Evolutionary conservation across 2,797 vertebrate genomes (phyloP), one percentile per base, ranked within the genome.

Genomic region (Oreortyx pictus): DNA sequence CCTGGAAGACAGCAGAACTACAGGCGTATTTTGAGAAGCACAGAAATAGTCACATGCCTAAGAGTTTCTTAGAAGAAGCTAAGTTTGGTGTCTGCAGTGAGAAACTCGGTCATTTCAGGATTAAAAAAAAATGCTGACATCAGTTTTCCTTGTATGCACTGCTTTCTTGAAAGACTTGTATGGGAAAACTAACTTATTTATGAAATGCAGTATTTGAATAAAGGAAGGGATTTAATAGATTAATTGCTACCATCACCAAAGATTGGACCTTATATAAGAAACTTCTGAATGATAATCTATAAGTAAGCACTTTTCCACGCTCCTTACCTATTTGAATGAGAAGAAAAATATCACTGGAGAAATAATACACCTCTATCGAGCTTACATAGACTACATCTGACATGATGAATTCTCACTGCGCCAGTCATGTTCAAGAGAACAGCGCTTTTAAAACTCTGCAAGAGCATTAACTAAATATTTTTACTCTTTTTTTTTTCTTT

Each of bases 51-150:
- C 31, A 74, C 49, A 49, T 80, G 82, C 78, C 68, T 93, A 68
- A 88, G 94, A 92, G 67, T 82, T 93, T 80, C 72, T 92, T 46
- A 91, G 75, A 93, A 90, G 60, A 41, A 87, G 84, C 50, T 87
- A 89, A 93, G 85, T 92, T 82, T 93, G 33, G 82, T 81, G 94
- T 73, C 82, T 60, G 22, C 47, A 76, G 83, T 59, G 17, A 83
- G 77, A 73, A 95, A 90, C 37, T 91, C 6, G 3, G 80, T 92
- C 91, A 92, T 82, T 89, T 92, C 88, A 74, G 88, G 89, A 93
- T 88, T 82, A 71, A 88, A 95, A 54, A 95, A 54, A 96, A 60
- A 37, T 77, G 92, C 89, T 95, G 92, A 96, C 54, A 65, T 13
- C 35, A 82, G 71, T 46, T 86, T 82, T 79, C 67, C 68, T 61